Percentiles rank a stretch among this genome's conserved stretches.
These are phyloP conservation scores for Anorthoa munda DNA, from an alignment of 2,888 invertebrate species.

Conservation along the genomic window DNA sequence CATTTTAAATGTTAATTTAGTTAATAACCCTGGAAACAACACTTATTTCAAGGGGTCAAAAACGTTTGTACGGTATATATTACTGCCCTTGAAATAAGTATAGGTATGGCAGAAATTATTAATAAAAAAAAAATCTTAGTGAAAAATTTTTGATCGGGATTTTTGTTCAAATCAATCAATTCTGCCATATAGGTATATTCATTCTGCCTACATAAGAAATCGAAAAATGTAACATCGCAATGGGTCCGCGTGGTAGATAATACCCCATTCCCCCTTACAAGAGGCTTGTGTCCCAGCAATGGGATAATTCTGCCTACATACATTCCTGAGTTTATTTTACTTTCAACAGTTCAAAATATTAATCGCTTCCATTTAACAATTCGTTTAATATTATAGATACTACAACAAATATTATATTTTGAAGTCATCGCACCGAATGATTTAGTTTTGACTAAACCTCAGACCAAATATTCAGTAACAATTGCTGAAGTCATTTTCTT, in stretches of 20 bases:
- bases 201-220: too few species aligned
- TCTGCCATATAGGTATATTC: too few species aligned
- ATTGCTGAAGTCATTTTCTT: constrained; percentile 40
- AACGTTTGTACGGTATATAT: too few species aligned
- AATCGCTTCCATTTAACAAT: neutral
- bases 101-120: neutral
- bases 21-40: neutral
- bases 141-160: too few species aligned
- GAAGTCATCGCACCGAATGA: neutral
- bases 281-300: too few species aligned
- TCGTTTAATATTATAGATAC: neutral
- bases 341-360: neutral
- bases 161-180: neutral
- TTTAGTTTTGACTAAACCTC: constrained; percentile 8
- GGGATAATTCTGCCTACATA: neutral
- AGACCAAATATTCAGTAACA: constrained; percentile 11
- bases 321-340: neutral
- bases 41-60: neutral
- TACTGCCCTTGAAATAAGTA: neutral
- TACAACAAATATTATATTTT: neutral
- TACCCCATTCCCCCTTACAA: too few species aligned
- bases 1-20: neutral
- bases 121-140: too few species aligned
- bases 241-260: too few species aligned
- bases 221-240: too few species aligned